A percentile compares a stretch with the other conserved stretches of the same genome.
Evolutionary conservation across 2,888 invertebrate species (phyloP).

Genomic region (Volucella inflata): DNA sequence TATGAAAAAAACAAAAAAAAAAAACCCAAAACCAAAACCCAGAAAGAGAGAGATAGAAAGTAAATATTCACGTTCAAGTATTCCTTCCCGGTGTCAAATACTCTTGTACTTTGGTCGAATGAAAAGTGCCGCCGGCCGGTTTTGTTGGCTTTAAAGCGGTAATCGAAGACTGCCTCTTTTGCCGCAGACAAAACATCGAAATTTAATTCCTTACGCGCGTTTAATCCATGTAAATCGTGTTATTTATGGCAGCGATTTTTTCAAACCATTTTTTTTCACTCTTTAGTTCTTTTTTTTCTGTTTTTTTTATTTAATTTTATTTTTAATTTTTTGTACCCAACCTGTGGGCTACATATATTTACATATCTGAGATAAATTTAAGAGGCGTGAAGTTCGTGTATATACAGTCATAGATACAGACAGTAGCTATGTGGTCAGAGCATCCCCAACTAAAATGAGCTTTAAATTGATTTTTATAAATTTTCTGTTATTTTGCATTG

Average conservation of each 20-base stretch:
- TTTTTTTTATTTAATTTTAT: too few species aligned
- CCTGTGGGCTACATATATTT: conserved; percentile 9
- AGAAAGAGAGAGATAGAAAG: background rate
- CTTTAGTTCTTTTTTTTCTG: conserved; percentile 5
- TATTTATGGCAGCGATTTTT: conserved; percentile 54
- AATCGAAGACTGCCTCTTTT: conserved; percentile 9
- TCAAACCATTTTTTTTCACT: background rate
- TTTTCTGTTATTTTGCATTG: too few species aligned
- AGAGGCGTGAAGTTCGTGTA: conserved; percentile 6
- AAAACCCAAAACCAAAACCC: too few species aligned
- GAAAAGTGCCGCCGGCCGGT: conserved; percentile 31
- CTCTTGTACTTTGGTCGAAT: background rate
- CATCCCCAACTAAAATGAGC: background rate
- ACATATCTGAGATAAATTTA: conserved; percentile 16
- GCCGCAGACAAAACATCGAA: conserved; percentile 8
- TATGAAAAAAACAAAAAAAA: conserved; percentile 48
- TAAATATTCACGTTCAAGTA: too few species aligned
- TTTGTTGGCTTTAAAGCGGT: conserved; percentile 5
- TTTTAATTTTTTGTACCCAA: too few species aligned
- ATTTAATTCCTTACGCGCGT: conserved; percentile 46
- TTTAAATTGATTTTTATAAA: too few species aligned
- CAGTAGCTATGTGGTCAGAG: background rate
- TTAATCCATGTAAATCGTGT: conserved; percentile 69
- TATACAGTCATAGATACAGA: background rate
- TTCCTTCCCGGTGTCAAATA: too few species aligned